Conservation (phyloP, 2,113 vertebrate species). For the Psettodes erumei region DNA sequence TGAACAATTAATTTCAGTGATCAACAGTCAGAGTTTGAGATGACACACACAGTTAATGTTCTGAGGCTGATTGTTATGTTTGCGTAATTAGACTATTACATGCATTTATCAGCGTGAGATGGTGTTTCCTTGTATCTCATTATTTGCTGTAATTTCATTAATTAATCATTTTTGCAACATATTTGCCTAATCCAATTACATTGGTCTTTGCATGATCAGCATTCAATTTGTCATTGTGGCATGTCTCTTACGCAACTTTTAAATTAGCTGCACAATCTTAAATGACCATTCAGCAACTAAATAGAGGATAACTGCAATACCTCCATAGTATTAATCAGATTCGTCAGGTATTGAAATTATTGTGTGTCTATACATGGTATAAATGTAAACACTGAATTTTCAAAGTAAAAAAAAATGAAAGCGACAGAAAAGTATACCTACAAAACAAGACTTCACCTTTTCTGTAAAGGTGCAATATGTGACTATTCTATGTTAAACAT, state of each 20-base stretch:
- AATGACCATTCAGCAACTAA: slow-evolving; percentile 39
- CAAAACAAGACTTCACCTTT: background rate
- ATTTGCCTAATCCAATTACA: slow-evolving; percentile 69
- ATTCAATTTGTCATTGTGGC: slow-evolving; percentile 57
- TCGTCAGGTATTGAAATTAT: slow-evolving; percentile 23
- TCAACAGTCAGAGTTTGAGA: slow-evolving; percentile 39
- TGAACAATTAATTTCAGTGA: slow-evolving; percentile 30
- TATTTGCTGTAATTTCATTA: slow-evolving; percentile 58
- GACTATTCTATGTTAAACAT: too few relatives aligned
- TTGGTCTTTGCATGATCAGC: slow-evolving; percentile 66
- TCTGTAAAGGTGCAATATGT: background rate
- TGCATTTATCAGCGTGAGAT: slow-evolving; percentile 51
- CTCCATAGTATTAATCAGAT: slow-evolving; percentile 21
- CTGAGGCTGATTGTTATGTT: slow-evolving; percentile 52
- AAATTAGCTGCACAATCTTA: slow-evolving; percentile 36
- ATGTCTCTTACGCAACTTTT: slow-evolving; percentile 59
- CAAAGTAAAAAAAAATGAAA: background rate
- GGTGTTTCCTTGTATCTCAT: slow-evolving; percentile 57
- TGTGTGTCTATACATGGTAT: background rate
- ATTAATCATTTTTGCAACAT: slow-evolving; percentile 66
- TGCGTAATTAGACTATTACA: slow-evolving; percentile 47
- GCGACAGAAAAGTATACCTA: background rate
- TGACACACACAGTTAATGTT: slow-evolving; percentile 44
- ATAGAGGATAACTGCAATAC: slow-evolving; percentile 36
- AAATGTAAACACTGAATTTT: background rate